Base-by-base conservation (phyloP, 2,113 vertebrate species). In the Passer domesticus region DNA sequence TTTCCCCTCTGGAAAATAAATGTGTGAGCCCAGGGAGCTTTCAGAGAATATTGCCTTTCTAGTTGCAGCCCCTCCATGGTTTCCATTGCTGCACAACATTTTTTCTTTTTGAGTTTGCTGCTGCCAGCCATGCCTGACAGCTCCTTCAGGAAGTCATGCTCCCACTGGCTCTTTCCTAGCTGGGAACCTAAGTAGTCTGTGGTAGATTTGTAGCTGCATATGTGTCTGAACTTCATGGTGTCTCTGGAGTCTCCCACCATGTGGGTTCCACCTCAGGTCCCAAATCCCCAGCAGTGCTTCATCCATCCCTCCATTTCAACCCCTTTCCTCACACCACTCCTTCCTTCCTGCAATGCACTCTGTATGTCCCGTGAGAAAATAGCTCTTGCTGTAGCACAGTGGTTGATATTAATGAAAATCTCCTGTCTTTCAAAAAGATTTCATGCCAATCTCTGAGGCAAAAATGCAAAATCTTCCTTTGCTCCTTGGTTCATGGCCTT, bases 231-330 rank as follows among this genome's bases (percentile, higher is more conserved):
- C 33, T 41, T 35, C 28, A 18, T 0, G 0, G 15, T 28, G 11
- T 35, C 35, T 59, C 28, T 0, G 1, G 55, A 28, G 39, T n/a
- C 5, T 69, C 17, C 25, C 5, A 11, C 25, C 4, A 17, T 7
- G 3, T 21, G 7, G 25, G 27, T 70, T 13, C 15, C 41, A 30
- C 25, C 27, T 67, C 52, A 52, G 13, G 5, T 23, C 47, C 24
- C 62, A 44, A 10, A 49, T 19, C 9, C 16, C 12, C 23, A 39
- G 46, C 13, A 24, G 11, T 47, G 39, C 43, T 63, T 72, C 58
- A 63, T 52, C 31, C 28, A 31, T 22, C 13, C 22, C 15, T 82
- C 22, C 25, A 28, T 43, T 53, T 68, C 0, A 0, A 59, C n/a
- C 5, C 28, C 5, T 2, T 73, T 68, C 27, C 55, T 77, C 33